Percentiles rank a stretch among this genome's conserved stretches.
Conservation (phyloP, 2,113 vertebrate species). For the Oreotrochilus melanogaster region DNA sequence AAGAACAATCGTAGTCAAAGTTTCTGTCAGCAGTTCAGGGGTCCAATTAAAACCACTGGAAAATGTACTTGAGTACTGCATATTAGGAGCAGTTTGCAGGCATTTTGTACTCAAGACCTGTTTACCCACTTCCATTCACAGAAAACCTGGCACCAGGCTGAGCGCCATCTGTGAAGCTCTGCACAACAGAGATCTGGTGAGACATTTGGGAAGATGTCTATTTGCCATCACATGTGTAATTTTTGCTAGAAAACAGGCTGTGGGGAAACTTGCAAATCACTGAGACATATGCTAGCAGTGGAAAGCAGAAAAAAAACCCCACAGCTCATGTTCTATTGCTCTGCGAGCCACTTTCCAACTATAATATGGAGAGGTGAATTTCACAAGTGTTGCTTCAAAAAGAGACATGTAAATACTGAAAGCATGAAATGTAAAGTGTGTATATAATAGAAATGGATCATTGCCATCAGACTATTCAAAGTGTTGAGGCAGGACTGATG, state of each 20-base stretch:
- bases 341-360: background rate
- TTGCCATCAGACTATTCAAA: background rate
- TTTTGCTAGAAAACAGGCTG: conserved; percentile 29
- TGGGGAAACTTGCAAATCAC: background rate
- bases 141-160: conserved; percentile 31
- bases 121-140: background rate
- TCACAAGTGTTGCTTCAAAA: background rate
- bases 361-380: background rate
- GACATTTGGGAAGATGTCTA: background rate
- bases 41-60: background rate
- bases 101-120: background rate
- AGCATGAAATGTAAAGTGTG: background rate
- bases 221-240: background rate
- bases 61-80: background rate
- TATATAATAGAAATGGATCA: background rate
- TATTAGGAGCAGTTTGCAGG: background rate
- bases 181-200: background rate
- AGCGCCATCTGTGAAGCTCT: conserved; percentile 42
- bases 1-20: conserved; percentile 38
- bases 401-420: background rate
- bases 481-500: background rate
- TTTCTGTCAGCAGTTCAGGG: background rate
- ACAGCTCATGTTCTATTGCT: background rate
- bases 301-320: background rate
- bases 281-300: conserved; percentile 1